These are phyloP conservation scores for Pygmarrhopalites habei DNA, from an alignment of 1,140 invertebrate genomes.

Conservation along the genomic window DNA sequence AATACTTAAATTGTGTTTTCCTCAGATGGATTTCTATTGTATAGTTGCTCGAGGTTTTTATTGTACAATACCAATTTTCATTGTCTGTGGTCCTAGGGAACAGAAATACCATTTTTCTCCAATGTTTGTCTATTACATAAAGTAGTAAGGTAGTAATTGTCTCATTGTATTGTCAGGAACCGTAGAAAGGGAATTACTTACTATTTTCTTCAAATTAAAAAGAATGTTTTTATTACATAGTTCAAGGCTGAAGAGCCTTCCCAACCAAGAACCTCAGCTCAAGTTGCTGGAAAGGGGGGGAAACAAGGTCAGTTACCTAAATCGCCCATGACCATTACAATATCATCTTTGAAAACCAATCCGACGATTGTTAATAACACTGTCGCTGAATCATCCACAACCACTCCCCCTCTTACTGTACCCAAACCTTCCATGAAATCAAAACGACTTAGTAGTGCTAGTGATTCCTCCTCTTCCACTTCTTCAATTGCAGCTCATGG, in stretches of 20 bases:
- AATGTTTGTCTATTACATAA: too few relatives aligned
- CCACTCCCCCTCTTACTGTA: not conserved
- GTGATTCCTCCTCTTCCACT: too few relatives aligned
- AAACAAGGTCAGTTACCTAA: constrained; percentile 4
- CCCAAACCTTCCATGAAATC: constrained; percentile 1
- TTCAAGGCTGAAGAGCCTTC: constrained; percentile 23
- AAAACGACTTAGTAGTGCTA: not conserved
- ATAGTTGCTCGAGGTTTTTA: too few relatives aligned
- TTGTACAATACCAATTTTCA: not conserved
- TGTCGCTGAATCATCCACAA: constrained; percentile 10
- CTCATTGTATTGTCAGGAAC: too few relatives aligned
- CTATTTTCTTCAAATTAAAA: too few relatives aligned
- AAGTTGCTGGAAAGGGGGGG: not conserved
- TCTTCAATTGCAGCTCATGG: constrained; percentile 6
- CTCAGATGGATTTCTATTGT: too few relatives aligned
- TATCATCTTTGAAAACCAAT: constrained; percentile 36
- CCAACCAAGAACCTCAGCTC: constrained; percentile 7
- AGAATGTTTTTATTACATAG: too few relatives aligned
- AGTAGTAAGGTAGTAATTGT: too few relatives aligned
- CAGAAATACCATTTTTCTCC: too few relatives aligned
- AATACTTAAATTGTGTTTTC: too few relatives aligned
- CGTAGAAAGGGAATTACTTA: too few relatives aligned
- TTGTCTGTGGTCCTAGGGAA: too few relatives aligned
- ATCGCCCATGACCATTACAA: constrained; percentile 31
- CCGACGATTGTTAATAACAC: constrained; percentile 34